A percentile compares a stretch with the other conserved stretches of the same genome.
Conservation (phyloP, 2,888 invertebrate species). For the Matsumyia berberina region DNA sequence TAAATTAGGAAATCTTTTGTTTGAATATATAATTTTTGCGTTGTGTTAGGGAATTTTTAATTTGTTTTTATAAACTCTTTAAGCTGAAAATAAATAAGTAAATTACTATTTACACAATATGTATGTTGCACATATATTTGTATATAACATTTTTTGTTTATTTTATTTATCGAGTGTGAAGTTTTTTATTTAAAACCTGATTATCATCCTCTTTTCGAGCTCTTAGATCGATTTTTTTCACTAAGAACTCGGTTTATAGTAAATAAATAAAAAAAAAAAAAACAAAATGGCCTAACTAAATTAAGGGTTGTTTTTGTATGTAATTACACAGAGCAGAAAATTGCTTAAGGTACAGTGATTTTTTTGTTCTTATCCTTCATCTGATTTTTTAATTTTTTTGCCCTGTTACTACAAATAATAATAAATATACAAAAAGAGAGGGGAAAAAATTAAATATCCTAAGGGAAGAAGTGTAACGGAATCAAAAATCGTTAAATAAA, state of each 20-base stretch:
- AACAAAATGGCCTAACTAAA: conserved; percentile 35
- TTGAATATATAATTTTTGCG: too few relatives aligned
- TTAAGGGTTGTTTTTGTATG: conserved; percentile 18
- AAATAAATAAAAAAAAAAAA: conserved; percentile 27
- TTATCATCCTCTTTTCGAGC: conserved; percentile 29
- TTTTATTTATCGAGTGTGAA: too few relatives aligned
- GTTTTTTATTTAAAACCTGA: conserved; percentile 8
- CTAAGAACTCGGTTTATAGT: too few relatives aligned
- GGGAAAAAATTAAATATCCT: conserved; percentile 1
- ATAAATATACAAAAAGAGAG: conserved; percentile 7
- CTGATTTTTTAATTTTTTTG: not conserved
- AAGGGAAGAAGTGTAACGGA: not conserved
- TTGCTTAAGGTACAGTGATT: conserved; percentile 52
- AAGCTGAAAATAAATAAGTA: too few relatives aligned
- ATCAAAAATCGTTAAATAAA: not conserved
- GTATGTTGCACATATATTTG: too few relatives aligned
- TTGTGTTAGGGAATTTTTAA: too few relatives aligned
- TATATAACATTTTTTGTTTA: conserved; percentile 63
- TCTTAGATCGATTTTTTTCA: too few relatives aligned
- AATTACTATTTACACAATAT: too few relatives aligned
- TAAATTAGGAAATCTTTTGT: conserved; percentile 45
- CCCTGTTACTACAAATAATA: not conserved
- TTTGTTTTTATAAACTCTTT: too few relatives aligned
- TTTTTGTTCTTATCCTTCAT: conserved; percentile 2
- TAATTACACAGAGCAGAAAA: conserved; percentile 34